A percentile compares a stretch with the other conserved stretches of the same genome.
Evolutionary conservation across 2,113 vertebrate species (phyloP).

Genomic region (Phaethon lepturus): DNA sequence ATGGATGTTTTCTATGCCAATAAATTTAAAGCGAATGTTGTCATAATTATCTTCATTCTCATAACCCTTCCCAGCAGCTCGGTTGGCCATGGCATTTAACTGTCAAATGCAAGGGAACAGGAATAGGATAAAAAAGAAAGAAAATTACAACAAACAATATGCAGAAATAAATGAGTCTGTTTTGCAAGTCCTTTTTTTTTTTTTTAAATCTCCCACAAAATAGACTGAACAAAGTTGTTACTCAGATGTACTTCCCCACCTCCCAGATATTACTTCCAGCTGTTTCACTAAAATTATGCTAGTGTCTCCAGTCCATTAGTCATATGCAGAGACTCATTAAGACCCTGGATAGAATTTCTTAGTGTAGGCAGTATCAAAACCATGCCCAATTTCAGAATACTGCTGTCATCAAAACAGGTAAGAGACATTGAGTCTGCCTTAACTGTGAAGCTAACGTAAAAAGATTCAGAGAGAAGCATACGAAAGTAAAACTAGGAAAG

Average conservation of each 20-base stretch:
- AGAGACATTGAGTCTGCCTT: background rate
- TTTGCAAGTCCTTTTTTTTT: background rate
- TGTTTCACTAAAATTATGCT: background rate
- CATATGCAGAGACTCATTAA: background rate
- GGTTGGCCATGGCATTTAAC: conserved; percentile 85
- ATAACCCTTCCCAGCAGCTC: conserved; percentile 86
- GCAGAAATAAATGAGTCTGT: background rate
- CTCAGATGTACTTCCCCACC: background rate
- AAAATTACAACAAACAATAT: background rate
- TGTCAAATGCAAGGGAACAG: background rate
- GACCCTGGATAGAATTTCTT: background rate
- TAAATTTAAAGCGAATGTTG: conserved; percentile 85
- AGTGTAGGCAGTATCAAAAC: background rate
- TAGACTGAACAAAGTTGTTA: background rate
- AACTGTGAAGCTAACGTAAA: background rate
- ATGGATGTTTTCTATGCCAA: conserved; percentile 87
- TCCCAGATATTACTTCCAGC: background rate
- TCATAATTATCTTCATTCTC: conserved; percentile 85
- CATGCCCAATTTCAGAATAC: background rate
- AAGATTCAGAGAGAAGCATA: background rate
- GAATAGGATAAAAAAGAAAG: background rate
- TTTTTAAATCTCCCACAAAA: background rate
- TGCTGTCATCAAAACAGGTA: background rate
- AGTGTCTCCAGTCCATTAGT: background rate
- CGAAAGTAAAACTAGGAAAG: background rate